Base-by-base conservation (phyloP, 2,797 vertebrate genomes). In the Anomalospiza imberbis region DNA sequence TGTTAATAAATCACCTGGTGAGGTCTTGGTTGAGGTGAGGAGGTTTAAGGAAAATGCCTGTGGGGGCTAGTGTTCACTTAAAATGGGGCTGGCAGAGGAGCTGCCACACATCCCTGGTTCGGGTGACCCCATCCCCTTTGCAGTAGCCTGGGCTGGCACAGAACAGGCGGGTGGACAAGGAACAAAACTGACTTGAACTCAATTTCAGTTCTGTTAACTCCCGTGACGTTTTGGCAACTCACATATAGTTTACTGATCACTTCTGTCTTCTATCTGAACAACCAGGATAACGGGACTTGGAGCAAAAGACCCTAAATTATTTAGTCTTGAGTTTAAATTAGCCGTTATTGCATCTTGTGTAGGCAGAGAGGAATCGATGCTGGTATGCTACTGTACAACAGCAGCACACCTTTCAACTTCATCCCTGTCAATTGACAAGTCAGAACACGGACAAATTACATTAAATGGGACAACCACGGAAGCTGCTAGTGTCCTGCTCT, bases 151-250 rank as follows among this genome's bases (percentile, higher is more conserved):
- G 48, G 45, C 50, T 61, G 9, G 47, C 13, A 5, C 4, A 5
- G 16, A 20, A 2, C 0, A 11, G 54, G 26, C 1, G 1, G n/a
- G 1, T 2, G n/a, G 36, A 54, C 8, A 12, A 20, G 9, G 40
- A 80, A 40, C 19, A 18, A 47, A 60, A 40, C 40, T 20, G 13
- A 14, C 31, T 10, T 13, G 26, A 61, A 9, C 9, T 77, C 9
- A 8, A 1, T 65, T 80, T 53, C 8, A 16, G 32, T 26, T 21
- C 45, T 14, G 1, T 9, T 26, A 55, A 32, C 19, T 71, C 20
- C 12, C 0, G 7, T 29, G 58, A 12, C 0, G 0, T 48, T 51
- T 48, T 6, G 10, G 34, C 26, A 53, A 24, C 26, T 40, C 2
- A 0, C 32, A 70, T 48, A 11, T n/a, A 2, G 1, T 32, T 83